Conservation (phyloP, 2,113 vertebrate species). For the Bettongia penicillata region DNA sequence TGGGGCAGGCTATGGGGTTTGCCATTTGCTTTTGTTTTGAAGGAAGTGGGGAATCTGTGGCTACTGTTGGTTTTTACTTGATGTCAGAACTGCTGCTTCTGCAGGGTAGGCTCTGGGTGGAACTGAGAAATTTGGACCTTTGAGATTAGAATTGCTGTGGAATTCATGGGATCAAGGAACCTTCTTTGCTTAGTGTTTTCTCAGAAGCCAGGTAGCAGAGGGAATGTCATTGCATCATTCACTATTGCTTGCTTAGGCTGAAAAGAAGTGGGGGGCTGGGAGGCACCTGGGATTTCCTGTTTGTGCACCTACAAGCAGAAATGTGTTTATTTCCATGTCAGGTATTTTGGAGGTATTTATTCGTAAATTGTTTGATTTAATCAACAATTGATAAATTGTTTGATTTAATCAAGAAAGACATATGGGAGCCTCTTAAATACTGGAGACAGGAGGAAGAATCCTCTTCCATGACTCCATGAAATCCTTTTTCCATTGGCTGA, state of each 20-base stretch:
- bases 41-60: conserved; percentile 3
- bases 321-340: neutral
- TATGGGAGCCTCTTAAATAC: neutral
- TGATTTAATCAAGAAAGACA: neutral
- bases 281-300: conserved; percentile 12
- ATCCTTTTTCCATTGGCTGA: neutral
- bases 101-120: conserved; percentile 23
- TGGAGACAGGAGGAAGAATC: neutral
- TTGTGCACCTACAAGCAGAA: conserved; percentile 22
- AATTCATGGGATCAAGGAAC: conserved; percentile 19
- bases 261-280: neutral
- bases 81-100: conserved; percentile 28
- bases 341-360: neutral
- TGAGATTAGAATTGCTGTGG: neutral
- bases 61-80: conserved; percentile 27
- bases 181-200: conserved; percentile 9
- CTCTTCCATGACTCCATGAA: neutral
- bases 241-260: neutral
- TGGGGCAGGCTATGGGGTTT: conserved; percentile 50
- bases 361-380: neutral
- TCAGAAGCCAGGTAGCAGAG: neutral
- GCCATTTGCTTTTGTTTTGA: conserved; percentile 61
- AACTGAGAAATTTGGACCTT: conserved; percentile 28
- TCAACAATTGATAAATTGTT: neutral
- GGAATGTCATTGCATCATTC: neutral